A percentile compares a stretch with the other conserved stretches of the same genome.
Evolutionary conservation across 2,113 vertebrate genomes (phyloP).

Genomic region (Mionectes macconnelli): DNA sequence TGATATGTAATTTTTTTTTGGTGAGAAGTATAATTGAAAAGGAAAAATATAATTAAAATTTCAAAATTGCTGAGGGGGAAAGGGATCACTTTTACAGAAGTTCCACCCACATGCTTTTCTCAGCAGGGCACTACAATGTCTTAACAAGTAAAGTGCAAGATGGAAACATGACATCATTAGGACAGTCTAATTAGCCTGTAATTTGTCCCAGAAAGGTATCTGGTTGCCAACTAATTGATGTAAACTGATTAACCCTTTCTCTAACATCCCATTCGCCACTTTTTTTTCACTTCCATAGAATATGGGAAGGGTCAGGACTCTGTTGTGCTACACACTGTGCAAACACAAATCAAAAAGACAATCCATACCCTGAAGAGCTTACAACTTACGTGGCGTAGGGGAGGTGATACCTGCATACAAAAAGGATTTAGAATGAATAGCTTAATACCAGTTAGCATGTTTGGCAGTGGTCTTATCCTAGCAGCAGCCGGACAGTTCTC

Average conservation of each 20-base stretch:
- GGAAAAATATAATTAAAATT: not conserved
- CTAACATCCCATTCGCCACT: slow-evolving; percentile 1
- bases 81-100: not conserved
- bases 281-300: slow-evolving; percentile 32
- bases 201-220: slow-evolving; percentile 51
- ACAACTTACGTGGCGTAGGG: not conserved
- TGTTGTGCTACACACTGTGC: slow-evolving; percentile 40
- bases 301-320: slow-evolving; percentile 38
- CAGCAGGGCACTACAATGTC: not conserved
- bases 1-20: not conserved
- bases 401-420: slow-evolving; percentile 36
- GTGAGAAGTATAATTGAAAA: not conserved
- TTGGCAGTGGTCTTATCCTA: slow-evolving; percentile 2
- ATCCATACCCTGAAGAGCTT: not conserved
- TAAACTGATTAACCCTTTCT: slow-evolving; percentile 65
- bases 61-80: not conserved
- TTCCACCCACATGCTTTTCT: not conserved
- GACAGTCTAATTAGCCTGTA: slow-evolving; percentile 56
- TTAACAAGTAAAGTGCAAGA: slow-evolving; percentile 55
- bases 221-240: slow-evolving; percentile 58
- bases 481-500: not conserved
- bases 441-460: not conserved
- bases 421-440: slow-evolving; percentile 21
- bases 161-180: slow-evolving; percentile 60
- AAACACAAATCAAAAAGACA: slow-evolving; percentile 53